Percentiles rank a stretch among this genome's conserved stretches.
phyloP scores from a whole-genome alignment of 2,888 invertebrate species.

The Lypha dubia region DNA sequence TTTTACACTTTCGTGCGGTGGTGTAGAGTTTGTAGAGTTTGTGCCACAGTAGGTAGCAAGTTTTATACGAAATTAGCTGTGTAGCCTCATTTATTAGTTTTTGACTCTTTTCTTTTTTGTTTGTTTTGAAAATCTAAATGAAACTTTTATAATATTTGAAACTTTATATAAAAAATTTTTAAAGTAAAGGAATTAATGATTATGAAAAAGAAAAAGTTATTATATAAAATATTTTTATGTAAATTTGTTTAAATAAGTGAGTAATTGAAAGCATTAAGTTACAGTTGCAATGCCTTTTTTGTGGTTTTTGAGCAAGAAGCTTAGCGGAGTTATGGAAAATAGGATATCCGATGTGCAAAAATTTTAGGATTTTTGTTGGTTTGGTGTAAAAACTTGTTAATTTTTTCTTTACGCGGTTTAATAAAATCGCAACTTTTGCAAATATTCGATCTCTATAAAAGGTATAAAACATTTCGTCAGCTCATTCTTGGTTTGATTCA shows the following conservation, averaged over 20 bases:
- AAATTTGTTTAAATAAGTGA: neutral
- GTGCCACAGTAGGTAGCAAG: conserved; percentile 25
- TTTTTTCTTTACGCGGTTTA: no score
- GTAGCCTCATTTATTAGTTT: conserved; percentile 4
- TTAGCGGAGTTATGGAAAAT: neutral
- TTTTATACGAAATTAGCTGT: conserved; percentile 44
- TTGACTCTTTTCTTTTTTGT: neutral
- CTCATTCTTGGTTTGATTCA: no score
- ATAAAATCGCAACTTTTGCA: no score
- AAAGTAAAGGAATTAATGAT: neutral
- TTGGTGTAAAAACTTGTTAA: no score
- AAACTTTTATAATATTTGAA: conserved; percentile 13
- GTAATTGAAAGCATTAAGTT: neutral
- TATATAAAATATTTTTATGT: neutral
- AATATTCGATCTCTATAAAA: no score
- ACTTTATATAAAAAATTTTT: neutral
- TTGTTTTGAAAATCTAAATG: conserved; percentile 7
- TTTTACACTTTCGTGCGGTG: conserved; percentile 35
- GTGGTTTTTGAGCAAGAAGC: neutral
- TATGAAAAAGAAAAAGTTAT: neutral
- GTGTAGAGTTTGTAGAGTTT: conserved; percentile 29
- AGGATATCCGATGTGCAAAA: neutral
- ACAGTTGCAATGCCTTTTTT: neutral
- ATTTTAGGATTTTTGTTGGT: no score
- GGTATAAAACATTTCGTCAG: no score